These are phyloP conservation scores for Molossus molossus DNA, from an alignment of 2,797 vertebrate species.

Conservation along the genomic window DNA sequence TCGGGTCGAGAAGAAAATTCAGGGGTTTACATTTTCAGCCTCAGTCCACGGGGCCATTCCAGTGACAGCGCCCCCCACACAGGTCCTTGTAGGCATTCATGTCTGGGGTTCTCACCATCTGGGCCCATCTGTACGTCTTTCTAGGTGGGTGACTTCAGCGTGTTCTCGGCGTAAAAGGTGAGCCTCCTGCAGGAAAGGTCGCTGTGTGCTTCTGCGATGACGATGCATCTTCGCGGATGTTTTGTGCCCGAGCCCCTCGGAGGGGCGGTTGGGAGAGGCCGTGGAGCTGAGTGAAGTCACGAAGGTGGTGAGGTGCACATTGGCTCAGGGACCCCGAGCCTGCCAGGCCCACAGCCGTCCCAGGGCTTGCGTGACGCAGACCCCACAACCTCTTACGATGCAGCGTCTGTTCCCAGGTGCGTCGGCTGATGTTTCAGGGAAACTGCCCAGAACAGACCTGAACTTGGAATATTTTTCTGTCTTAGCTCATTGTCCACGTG, in stretches of 20 bases:
- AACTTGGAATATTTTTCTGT: fast-evolving
- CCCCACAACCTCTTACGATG: background rate
- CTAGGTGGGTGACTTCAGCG: no score
- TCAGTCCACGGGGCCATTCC: background rate
- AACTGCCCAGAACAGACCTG: fast-evolving
- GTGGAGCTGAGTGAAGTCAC: no score
- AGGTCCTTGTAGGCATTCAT: fast-evolving
- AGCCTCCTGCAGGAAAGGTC: no score
- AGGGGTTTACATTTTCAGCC: no score
- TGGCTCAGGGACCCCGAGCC: background rate
- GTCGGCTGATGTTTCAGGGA: background rate
- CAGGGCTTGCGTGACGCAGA: background rate
- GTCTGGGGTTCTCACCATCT: background rate
- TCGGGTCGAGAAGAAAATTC: background rate
- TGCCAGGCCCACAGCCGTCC: background rate
- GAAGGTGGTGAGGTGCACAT: background rate
- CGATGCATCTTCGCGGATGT: no score
- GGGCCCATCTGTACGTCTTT: no score
- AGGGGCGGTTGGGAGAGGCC: no score
- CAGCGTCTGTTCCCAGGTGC: fast-evolving
- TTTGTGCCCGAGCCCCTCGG: no score
- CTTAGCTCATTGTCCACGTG: background rate
- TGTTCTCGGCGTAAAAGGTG: no score
- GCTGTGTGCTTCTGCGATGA: no score
- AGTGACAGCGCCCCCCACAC: fast-evolving